A percentile compares a stretch with the other conserved stretches of the same genome.
These are phyloP conservation scores for Hiodon alosoides DNA, from an alignment of 2,113 vertebrate genomes.

Conservation along the genomic window DNA sequence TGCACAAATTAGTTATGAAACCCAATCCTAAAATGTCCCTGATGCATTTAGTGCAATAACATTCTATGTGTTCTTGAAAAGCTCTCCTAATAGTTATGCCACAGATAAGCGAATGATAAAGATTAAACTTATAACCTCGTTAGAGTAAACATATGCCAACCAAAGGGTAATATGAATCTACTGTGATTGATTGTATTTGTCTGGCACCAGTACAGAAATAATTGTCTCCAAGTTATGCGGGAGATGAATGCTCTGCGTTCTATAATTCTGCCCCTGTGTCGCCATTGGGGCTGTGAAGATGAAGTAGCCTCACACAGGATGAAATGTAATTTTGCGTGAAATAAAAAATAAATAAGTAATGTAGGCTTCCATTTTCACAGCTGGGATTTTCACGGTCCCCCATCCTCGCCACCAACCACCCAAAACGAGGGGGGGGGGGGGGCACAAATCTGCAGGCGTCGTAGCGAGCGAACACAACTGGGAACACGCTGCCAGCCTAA, in stretches of 20 bases:
- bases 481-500: background rate
- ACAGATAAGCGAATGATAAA: conserved; percentile 44
- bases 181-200: conserved; percentile 56
- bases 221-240: conserved; percentile 42
- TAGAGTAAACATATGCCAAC: conserved; percentile 53
- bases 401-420: background rate
- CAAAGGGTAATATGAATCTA: conserved; percentile 58
- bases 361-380: conserved; percentile 1
- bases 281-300: conserved; percentile 22
- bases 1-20: conserved; percentile 41
- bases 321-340: conserved; percentile 22
- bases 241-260: conserved; percentile 53
- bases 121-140: conserved; percentile 47
- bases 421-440: background rate
- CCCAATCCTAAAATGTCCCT: conserved; percentile 32
- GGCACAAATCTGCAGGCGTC: background rate
- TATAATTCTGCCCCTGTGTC: conserved; percentile 23
- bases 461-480: background rate
- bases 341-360: conserved; percentile 19
- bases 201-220: conserved; percentile 53
- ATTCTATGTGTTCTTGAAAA: conserved; percentile 33
- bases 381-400: background rate
- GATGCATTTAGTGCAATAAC: conserved; percentile 35
- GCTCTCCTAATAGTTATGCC: conserved; percentile 29
- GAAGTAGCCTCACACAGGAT: conserved; percentile 9